Evolutionary conservation across 2,888 invertebrate genomes (phyloP).

Genomic region (Entomobrya proxima): DNA sequence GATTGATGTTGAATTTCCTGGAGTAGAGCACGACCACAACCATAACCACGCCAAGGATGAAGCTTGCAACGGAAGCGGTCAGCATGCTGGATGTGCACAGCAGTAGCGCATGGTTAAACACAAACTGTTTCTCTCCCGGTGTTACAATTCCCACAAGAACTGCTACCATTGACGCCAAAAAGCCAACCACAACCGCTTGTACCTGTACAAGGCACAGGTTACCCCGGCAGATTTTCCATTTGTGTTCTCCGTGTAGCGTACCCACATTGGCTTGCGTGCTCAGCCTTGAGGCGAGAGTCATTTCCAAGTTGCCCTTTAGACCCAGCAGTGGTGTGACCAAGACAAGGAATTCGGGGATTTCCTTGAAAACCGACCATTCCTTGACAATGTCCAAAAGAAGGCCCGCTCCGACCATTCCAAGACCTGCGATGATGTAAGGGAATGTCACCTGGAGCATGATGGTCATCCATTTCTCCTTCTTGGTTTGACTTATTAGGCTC

Average conservation of each 20-base stretch:
- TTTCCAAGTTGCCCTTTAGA: slow-evolving; percentile 91
- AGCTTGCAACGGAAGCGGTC: slow-evolving; percentile 86
- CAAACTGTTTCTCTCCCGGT: slow-evolving; percentile 82
- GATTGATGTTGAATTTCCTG: slow-evolving; percentile 87
- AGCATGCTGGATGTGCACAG: slow-evolving; percentile 86
- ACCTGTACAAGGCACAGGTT: slow-evolving; percentile 87
- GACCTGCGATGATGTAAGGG: slow-evolving; percentile 91
- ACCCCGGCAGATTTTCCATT: slow-evolving; percentile 83
- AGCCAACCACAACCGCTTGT: slow-evolving; percentile 85
- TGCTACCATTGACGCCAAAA: slow-evolving; percentile 84
- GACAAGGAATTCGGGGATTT: slow-evolving; percentile 85
- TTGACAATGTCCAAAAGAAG: slow-evolving; percentile 89
- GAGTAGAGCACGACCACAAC: slow-evolving; percentile 85
- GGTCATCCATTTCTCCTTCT: slow-evolving; percentile 82
- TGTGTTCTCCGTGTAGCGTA: slow-evolving; percentile 83
- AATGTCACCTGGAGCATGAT: slow-evolving; percentile 88
- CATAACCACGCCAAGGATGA: slow-evolving; percentile 84
- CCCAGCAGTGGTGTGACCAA: slow-evolving; percentile 91
- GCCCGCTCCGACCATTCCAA: slow-evolving; percentile 94
- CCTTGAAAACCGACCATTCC: slow-evolving; percentile 82
- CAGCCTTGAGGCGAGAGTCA: slow-evolving; percentile 93
- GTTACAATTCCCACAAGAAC: slow-evolving; percentile 82
- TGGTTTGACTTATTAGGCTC: slow-evolving; percentile 69
- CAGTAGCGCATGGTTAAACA: slow-evolving; percentile 83
- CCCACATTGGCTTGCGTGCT: slow-evolving; percentile 91